Base-by-base conservation (phyloP, 2,888 invertebrate genomes). In the Petrophora chlorosata region DNA sequence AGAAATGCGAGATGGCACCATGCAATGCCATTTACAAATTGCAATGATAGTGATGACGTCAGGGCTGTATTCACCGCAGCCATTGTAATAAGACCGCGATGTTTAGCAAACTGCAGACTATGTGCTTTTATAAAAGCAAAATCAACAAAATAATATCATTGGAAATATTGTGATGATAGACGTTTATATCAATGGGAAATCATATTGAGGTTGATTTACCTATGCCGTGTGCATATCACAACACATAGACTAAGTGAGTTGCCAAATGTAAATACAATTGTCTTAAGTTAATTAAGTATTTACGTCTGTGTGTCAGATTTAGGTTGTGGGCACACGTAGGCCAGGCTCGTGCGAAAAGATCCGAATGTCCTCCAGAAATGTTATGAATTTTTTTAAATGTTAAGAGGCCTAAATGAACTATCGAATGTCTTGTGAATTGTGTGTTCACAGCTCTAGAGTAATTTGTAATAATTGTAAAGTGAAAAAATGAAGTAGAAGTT, bases 231-330 rank as follows among this genome's bases (percentile, higher is more conserved):
- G 85, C 88, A 88, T 88, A 88, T 88, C 88, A 85, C 74, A 78
- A 80, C 78, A 76, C 75, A 75, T 88, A 88, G 85, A 76, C 70
- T 88, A 86, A 87, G 83, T 67, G 63, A 75, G 82, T 84, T 89
- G 89, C 89, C 89, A 89, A 89, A 89, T 87, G 88, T 88, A 86
- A 76, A 86, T 86, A 86, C 61, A 42, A 9, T 48, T 43, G 46
- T 5, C 22, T 3, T 55, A 73, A 74, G 65, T 30, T 72, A 67
- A 5, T 51, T 64, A 68, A 54, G 61, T 38, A 44, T 71, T 76
- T 72, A 77, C 68, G 63, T 80, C 76, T 80, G 66, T 64, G 75
- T 76, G 80, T 82, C 76, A 67, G 62, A 67, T 32, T 66, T 75
- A 76, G 71, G 74, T 68, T 80, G 82, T 79, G 82, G 70, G 70